phyloP scores from a whole-genome alignment of 2,113 vertebrate species.

The Narcine bancroftii region DNA sequence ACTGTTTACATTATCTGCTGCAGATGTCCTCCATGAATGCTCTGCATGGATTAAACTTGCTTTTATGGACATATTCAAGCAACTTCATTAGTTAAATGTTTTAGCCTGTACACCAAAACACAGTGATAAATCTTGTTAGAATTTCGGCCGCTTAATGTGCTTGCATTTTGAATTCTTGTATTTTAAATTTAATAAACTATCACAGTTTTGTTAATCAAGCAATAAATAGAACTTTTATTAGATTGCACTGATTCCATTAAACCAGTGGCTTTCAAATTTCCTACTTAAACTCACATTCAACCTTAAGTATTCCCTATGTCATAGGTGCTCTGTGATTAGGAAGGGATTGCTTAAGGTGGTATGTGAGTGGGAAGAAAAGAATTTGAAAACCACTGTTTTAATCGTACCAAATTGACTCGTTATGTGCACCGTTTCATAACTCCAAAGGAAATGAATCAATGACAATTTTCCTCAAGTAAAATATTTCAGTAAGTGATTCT shows the following conservation, averaged over 20 bases:
- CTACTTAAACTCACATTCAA: no score
- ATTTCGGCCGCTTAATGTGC: not conserved
- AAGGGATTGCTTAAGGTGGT: no score
- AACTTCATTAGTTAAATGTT: not conserved
- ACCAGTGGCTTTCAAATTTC: no score
- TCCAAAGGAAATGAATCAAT: no score
- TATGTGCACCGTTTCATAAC: no score
- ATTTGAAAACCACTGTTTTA: no score
- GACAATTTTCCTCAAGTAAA: no score
- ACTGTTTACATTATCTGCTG: not conserved
- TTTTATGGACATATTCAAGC: not conserved
- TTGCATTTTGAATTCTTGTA: not conserved
- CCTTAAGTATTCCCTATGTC: no score
- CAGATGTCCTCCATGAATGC: not conserved
- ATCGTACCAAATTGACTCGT: no score
- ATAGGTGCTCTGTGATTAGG: no score
- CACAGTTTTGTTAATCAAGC: constrained; percentile 2
- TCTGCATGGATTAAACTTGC: not conserved
- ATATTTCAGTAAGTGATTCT: no score
- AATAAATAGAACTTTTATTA: not conserved
- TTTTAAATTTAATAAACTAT: not conserved
- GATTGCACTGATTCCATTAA: not conserved
- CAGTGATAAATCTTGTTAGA: not conserved
- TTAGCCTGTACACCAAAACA: not conserved
- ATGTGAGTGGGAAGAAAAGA: no score